Conservation (phyloP, 2,888 invertebrate species). For the Oscheius sp. region DNA sequence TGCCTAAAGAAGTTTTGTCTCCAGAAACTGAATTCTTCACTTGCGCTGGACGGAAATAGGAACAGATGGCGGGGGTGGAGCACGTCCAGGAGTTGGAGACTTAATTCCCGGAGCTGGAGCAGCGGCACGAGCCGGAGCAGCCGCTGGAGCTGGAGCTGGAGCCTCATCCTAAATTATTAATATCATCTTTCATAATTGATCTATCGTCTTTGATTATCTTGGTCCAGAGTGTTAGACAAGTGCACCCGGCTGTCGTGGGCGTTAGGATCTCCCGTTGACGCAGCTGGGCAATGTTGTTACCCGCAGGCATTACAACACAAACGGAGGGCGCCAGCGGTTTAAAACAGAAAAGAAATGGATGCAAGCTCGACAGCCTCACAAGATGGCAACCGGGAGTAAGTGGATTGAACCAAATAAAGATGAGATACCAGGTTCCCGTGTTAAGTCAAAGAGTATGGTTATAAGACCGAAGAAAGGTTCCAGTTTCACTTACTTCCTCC, state of each 20-base stretch:
- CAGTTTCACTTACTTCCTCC: constrained; percentile 13
- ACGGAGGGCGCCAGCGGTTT: constrained; percentile 27
- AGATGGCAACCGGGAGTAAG: neutral
- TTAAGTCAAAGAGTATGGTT: neutral
- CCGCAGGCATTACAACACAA: constrained; percentile 29
- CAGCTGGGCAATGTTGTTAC: constrained; percentile 32
- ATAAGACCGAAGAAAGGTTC: neutral
- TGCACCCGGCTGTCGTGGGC: constrained; percentile 28
- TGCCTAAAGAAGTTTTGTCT: constrained; percentile 43
- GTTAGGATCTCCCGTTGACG: constrained; percentile 23
- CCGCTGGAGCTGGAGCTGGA: constrained; percentile 40
- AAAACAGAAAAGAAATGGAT: constrained; percentile 31
- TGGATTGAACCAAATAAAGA: constrained; percentile 8
- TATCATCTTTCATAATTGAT: neutral
- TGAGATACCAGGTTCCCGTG: neutral
- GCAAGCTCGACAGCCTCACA: constrained; percentile 18
- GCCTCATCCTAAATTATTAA: constrained; percentile 20
- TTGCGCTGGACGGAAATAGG: constrained; percentile 50
- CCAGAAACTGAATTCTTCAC: constrained; percentile 4
- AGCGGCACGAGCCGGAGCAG: constrained; percentile 39
- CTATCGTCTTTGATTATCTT: constrained; percentile 9
- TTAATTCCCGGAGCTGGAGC: constrained; percentile 56
- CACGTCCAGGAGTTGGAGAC: constrained; percentile 57
- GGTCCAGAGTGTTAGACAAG: constrained; percentile 13
- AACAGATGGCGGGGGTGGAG: constrained; percentile 32